Conservation (phyloP, 2,113 vertebrate genomes). For the Smithornis capensis region DNA sequence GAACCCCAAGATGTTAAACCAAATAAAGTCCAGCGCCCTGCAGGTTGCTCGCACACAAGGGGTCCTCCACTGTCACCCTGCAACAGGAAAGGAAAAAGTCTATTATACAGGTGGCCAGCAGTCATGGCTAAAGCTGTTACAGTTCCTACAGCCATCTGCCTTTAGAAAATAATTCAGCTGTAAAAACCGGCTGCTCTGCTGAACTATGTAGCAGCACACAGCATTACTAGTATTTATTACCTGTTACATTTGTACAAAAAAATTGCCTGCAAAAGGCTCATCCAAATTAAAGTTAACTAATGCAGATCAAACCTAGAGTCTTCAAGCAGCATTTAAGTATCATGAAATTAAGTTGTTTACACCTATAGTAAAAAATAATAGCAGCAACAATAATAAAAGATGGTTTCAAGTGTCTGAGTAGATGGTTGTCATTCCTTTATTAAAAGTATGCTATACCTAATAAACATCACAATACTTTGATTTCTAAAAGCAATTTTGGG, state of each 20-base stretch:
- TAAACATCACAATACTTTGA: neutral
- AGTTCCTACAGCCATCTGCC: neutral
- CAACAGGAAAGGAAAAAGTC: neutral
- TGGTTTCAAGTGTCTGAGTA: neutral
- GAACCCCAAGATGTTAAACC: slow-evolving; percentile 93
- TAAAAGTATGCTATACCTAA: neutral
- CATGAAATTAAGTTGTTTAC: neutral
- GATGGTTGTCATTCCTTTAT: neutral
- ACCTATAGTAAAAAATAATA: neutral
- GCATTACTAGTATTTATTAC: neutral
- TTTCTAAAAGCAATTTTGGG: neutral
- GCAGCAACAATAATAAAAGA: neutral
- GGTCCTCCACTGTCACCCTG: slow-evolving; percentile 92
- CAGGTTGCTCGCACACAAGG: slow-evolving; percentile 82
- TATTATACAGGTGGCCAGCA: accelerated
- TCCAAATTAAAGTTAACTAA: neutral
- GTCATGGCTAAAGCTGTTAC: neutral
- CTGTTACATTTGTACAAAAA: neutral
- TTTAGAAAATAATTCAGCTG: neutral
- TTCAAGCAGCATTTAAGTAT: neutral
- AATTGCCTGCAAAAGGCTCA: neutral
- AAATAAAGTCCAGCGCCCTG: slow-evolving; percentile 86
- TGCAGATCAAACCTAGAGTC: neutral
- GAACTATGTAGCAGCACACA: neutral
- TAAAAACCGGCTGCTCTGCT: neutral